These are phyloP conservation scores for Cephus nigrinus DNA, from an alignment of 2,888 invertebrate genomes.

Conservation along the genomic window DNA sequence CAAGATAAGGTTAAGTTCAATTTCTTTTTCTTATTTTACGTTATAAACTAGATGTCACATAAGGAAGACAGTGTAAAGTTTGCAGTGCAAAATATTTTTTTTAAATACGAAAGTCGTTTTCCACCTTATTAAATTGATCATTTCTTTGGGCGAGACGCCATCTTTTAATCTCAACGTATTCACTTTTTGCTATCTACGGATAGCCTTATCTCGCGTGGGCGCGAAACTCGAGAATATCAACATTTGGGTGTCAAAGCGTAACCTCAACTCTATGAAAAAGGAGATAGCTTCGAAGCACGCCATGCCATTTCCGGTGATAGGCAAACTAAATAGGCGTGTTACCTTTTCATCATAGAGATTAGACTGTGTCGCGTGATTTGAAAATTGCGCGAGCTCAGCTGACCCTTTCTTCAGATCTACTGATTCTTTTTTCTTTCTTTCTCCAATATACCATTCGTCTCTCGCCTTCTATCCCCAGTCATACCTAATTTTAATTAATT, in stretches of 20 bases:
- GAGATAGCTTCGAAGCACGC: constrained; percentile 1
- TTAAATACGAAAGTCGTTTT: background rate
- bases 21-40: background rate
- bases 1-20: background rate
- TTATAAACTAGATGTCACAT: background rate
- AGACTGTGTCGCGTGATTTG: constrained; percentile 13
- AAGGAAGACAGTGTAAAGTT: too few species aligned
- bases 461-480: background rate
- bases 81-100: too few species aligned
- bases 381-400: background rate
- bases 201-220: background rate
- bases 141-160: background rate
- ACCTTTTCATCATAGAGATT: constrained; percentile 15
- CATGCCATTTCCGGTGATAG: constrained; percentile 11
- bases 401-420: background rate
- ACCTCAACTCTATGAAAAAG: background rate
- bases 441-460: background rate
- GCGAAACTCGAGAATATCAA: background rate
- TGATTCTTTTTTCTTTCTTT: background rate
- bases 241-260: background rate
- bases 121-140: background rate
- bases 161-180: background rate
- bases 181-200: background rate
- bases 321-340: constrained; percentile 15
- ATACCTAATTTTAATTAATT: constrained; percentile 18